A percentile compares a stretch with the other conserved stretches of the same genome.
Evolutionary conservation across 2,888 invertebrate genomes (phyloP).

Genomic region (Nebria salina): DNA sequence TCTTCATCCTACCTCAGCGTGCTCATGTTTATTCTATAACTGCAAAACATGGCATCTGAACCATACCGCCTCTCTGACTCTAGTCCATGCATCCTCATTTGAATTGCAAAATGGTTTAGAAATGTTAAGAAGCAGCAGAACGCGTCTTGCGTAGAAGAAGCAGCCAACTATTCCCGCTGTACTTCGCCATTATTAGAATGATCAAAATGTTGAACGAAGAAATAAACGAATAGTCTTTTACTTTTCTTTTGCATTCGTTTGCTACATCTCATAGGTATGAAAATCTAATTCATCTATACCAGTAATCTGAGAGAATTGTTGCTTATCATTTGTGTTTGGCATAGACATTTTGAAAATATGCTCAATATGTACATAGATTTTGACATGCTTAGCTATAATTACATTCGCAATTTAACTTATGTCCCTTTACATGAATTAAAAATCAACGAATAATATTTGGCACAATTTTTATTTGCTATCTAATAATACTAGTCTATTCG

Average conservation of each 20-base stretch:
- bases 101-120: constrained; percentile 46
- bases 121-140: constrained; percentile 42
- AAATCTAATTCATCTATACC: neutral
- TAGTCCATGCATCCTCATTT: constrained; percentile 37
- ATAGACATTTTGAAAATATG: too few relatives aligned
- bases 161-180: constrained; percentile 4
- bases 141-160: constrained; percentile 19
- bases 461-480: too few relatives aligned
- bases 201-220: neutral
- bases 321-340: too few relatives aligned
- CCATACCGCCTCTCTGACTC: constrained; percentile 31
- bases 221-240: neutral
- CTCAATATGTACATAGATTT: neutral
- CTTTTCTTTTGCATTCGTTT: neutral
- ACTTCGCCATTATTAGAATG: neutral
- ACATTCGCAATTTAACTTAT: neutral
- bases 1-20: constrained; percentile 32
- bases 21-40: constrained; percentile 47
- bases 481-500: too few relatives aligned
- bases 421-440: neutral
- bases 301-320: too few relatives aligned
- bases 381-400: neutral
- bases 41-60: constrained; percentile 46
- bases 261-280: neutral
- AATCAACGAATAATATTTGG: too few relatives aligned